Percentiles rank a stretch among this genome's conserved stretches.
phyloP scores from a whole-genome alignment of 2,113 vertebrate species.

The Mormoops blainvillei region DNA sequence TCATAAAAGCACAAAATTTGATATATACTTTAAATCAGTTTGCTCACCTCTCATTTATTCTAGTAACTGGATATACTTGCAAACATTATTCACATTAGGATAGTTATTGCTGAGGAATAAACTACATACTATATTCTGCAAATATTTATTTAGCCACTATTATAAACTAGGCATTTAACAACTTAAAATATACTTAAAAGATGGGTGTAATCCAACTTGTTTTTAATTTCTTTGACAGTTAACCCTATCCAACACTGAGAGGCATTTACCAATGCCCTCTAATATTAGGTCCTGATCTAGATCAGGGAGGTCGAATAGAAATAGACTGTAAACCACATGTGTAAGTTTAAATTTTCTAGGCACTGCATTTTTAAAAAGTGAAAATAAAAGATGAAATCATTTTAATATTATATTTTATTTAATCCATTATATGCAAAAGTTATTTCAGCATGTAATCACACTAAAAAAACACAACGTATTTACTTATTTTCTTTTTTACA shows the following conservation, averaged over 20 bases:
- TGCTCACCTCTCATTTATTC: background rate
- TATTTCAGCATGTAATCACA: background rate
- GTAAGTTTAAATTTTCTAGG: background rate
- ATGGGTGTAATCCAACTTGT: background rate
- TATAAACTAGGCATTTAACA: background rate
- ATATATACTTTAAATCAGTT: background rate
- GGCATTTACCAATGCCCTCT: background rate
- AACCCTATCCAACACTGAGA: background rate
- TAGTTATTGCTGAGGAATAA: background rate
- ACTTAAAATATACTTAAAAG: background rate
- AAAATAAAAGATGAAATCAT: background rate
- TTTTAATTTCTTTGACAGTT: background rate
- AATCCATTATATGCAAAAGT: background rate
- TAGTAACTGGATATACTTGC: background rate
- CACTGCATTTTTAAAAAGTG: background rate
- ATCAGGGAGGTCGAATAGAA: background rate
- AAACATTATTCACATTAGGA: background rate
- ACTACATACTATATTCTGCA: background rate
- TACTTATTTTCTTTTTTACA: background rate
- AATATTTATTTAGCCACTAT: constrained; percentile 17
- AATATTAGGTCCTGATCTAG: background rate
- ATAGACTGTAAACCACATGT: background rate
- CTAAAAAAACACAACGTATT: background rate
- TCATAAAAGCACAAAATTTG: background rate
- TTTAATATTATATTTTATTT: background rate